Evolutionary conservation across 2,797 vertebrate genomes (phyloP).

Genomic region (Ctenochaetus hawaiiensis): DNA sequence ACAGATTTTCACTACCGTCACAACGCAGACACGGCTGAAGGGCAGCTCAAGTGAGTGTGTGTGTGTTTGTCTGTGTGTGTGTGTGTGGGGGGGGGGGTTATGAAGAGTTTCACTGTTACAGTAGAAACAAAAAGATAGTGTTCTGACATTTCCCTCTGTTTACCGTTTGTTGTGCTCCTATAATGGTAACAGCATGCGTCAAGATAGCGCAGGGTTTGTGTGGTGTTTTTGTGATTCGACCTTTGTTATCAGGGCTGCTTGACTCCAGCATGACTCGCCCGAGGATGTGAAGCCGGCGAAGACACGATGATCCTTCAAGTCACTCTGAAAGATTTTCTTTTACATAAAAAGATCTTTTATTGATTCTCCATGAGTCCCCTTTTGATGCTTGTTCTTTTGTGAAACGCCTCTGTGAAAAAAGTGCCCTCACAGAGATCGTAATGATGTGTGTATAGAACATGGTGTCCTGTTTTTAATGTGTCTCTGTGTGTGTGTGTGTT

Average conservation of each 20-base stretch:
- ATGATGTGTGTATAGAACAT: constrained; percentile 31
- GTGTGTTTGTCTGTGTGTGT: constrained; percentile 68
- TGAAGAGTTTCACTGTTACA: constrained; percentile 29
- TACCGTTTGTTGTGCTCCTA: constrained; percentile 51
- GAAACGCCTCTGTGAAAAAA: neutral
- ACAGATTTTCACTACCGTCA: constrained; percentile 99
- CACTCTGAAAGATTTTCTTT: constrained; percentile 36
- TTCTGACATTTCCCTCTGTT: constrained; percentile 61
- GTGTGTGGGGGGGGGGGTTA: constrained; percentile 6
- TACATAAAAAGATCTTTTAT: constrained; percentile 40
- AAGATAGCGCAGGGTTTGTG: constrained; percentile 43
- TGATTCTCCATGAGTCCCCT: neutral
- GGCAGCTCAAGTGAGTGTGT: constrained; percentile 96
- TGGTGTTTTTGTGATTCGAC: constrained; percentile 55
- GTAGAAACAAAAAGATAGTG: constrained; percentile 53
- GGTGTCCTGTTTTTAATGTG: constrained; percentile 27
- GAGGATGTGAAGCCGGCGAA: constrained; percentile 30
- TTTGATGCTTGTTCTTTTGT: constrained; percentile 7
- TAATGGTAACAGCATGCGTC: constrained; percentile 45
- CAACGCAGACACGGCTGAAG: constrained; percentile 96
- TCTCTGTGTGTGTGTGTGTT: constrained; percentile 35
- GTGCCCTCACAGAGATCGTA: neutral
- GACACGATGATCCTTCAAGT: constrained; percentile 21
- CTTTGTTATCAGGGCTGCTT: constrained; percentile 50
- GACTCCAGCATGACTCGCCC: constrained; percentile 41